A percentile compares a stretch with the other conserved stretches of the same genome.
phyloP scores from a whole-genome alignment of 2,797 vertebrate genomes.

The Ciconia nigra region DNA sequence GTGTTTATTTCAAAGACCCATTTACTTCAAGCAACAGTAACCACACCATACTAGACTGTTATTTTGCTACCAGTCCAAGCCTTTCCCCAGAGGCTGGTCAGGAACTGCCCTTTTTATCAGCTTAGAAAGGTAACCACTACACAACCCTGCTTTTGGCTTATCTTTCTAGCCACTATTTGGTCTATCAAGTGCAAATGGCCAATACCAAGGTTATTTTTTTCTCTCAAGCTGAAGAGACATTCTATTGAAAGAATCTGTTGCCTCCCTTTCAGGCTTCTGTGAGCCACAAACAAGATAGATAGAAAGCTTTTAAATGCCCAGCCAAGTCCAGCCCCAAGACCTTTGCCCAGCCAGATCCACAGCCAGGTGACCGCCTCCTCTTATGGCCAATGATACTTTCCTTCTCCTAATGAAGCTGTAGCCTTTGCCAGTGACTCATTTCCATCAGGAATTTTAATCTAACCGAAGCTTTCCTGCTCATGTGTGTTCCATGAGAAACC shows the following conservation, averaged over 20 bases:
- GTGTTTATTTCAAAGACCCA: not conserved
- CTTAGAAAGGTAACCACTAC: not conserved
- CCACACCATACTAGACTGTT: not conserved
- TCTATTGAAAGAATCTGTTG: not conserved
- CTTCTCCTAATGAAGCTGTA: not conserved
- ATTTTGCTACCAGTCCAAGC: not conserved
- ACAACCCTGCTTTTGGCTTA: not conserved
- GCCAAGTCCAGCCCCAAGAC: not conserved
- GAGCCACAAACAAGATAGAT: not conserved
- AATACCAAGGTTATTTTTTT: not conserved
- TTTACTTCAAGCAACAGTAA: not conserved
- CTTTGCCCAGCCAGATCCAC: not conserved
- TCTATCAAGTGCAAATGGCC: not conserved
- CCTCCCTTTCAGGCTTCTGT: not conserved
- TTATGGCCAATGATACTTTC: not conserved
- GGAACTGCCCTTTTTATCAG: not conserved
- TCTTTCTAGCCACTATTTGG: not conserved
- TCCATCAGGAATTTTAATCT: not conserved
- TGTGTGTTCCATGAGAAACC: not conserved
- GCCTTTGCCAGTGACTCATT: not conserved
- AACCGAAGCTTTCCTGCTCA: not conserved
- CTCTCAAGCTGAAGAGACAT: not conserved
- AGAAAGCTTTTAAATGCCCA: not conserved
- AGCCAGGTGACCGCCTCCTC: not conserved
- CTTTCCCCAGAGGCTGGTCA: not conserved